Evolutionary conservation across 2,888 invertebrate species (phyloP), one percentile per base, ranked within the genome.

Genomic region (Meteorus colon): DNA sequence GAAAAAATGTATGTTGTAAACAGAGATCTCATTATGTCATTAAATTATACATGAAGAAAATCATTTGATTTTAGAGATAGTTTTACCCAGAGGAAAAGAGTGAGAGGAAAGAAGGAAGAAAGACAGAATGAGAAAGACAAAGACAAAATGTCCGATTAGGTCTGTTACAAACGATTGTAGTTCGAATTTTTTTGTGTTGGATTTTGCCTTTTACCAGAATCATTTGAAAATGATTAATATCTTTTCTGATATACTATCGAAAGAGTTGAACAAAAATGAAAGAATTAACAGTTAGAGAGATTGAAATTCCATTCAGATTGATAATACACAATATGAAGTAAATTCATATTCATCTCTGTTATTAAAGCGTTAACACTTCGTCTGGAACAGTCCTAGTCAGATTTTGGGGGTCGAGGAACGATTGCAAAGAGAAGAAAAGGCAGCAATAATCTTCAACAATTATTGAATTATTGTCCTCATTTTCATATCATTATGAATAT

Each of bases 311-410:
- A 66, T 29, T 29, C 19, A 12, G 41, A 41, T 12, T 45, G 31
- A 65, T 14, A 12, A 48, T 62, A 48, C 19, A 59, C 16, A 37
- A 65, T 19, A 69, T 59, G 66, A 70, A 70, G 24, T 55, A 31
- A 68, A 51, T 12, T 68, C 12, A 77, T 74, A 71, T 59, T 60
- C 71, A 77, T 34, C 60, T 76, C 77, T 79, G 73, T 83, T 24
- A 4, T 55, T 19, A 19, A 19, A 83, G 82, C 83, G 82, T 79
- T 83, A 84, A 83, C 84, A 83, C 85, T 82, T 84, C 81, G 88
- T 89, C 90, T 90, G 90, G 90, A 90, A 90, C 90, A 90, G 88
- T 89, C 89, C 90, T 89, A 90, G 90, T 90, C 89, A 89, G 89
- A 89, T 88, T 87, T 82, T 84, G 82, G 76, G 86, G 84, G 80